Conservation (phyloP, 2,113 vertebrate genomes). For the Oophaga pumilio region DNA sequence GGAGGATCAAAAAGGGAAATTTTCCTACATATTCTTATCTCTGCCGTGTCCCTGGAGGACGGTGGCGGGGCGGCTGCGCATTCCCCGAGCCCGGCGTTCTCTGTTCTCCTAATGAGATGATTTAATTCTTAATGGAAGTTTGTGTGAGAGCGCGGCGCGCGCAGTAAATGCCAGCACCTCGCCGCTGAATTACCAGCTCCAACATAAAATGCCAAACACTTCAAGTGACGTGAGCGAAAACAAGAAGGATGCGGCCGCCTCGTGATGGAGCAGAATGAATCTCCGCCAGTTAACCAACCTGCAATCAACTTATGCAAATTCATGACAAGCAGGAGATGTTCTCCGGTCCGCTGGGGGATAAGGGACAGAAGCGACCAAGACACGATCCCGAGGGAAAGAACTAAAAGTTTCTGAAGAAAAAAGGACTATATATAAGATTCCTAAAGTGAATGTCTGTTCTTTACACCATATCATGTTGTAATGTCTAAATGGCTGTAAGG, state of each 20-base stretch:
- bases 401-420: not conserved
- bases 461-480: not conserved
- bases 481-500: no score
- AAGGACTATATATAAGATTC: not conserved
- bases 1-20: not conserved
- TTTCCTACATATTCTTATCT: no score
- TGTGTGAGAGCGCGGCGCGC: conserved; percentile 1
- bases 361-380: not conserved
- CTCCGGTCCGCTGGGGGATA: not conserved
- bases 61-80: not conserved
- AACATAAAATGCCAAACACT: conserved; percentile 49
- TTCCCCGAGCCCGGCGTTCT: not conserved
- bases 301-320: conserved; percentile 52
- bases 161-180: conserved; percentile 52
- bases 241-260: conserved; percentile 24
- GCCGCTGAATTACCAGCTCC: conserved; percentile 34
- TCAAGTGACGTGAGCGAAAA: conserved; percentile 46
- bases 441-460: not conserved
- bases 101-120: conserved; percentile 50
- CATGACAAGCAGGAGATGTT: not conserved
- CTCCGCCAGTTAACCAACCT: not conserved
- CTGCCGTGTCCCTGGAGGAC: not conserved
- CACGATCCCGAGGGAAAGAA: not conserved
- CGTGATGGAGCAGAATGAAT: conserved; percentile 1
- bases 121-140: conserved; percentile 50